These are phyloP conservation scores for Gila orcuttii DNA, from an alignment of 2,113 vertebrate species.

Conservation along the genomic window DNA sequence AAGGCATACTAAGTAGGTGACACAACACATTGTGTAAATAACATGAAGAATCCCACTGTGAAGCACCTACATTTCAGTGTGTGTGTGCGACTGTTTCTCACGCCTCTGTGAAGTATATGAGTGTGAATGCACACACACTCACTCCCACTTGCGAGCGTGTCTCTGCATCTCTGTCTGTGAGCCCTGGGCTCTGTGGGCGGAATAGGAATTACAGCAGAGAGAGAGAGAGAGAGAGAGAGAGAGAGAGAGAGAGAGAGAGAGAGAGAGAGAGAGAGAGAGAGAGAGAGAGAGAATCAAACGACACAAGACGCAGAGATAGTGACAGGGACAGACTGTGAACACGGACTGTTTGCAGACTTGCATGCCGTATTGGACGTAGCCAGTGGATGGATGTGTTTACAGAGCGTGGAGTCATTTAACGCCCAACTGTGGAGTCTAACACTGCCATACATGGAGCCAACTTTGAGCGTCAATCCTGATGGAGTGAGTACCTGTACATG, in stretches of 20 bases:
- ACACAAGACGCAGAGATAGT: slow-evolving; percentile 58
- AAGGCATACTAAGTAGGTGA: slow-evolving; percentile 57
- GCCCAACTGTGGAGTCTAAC: slow-evolving; percentile 65
- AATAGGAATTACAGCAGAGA: slow-evolving; percentile 71
- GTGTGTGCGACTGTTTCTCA: slow-evolving; percentile 9
- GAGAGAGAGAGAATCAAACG: slow-evolving; percentile 47
- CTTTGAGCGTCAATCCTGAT: slow-evolving; percentile 79
- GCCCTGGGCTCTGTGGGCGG: slow-evolving; percentile 75
- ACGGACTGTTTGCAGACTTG: slow-evolving; percentile 29
- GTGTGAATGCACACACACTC: slow-evolving; percentile 34
- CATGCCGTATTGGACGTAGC: slow-evolving; percentile 45
- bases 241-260: slow-evolving; percentile 52
- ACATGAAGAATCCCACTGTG: slow-evolving; percentile 31
- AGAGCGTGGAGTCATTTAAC: slow-evolving; percentile 56
- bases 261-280: slow-evolving; percentile 56
- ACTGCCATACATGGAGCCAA: slow-evolving; percentile 84
- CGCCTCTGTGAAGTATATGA: slow-evolving; percentile 42
- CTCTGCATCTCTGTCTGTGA: slow-evolving; percentile 63
- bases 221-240: slow-evolving; percentile 48
- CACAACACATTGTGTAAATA: slow-evolving; percentile 48
- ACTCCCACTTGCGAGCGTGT: slow-evolving; percentile 50
- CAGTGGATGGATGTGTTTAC: slow-evolving; percentile 67
- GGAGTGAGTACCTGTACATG: slow-evolving; percentile 58
- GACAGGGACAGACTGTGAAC: slow-evolving; percentile 63
- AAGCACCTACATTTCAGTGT: slow-evolving; percentile 18